Evolutionary conservation across 2,797 vertebrate genomes (phyloP), one percentile per base, ranked within the genome.

Genomic region (Typhlichthys subterraneus): DNA sequence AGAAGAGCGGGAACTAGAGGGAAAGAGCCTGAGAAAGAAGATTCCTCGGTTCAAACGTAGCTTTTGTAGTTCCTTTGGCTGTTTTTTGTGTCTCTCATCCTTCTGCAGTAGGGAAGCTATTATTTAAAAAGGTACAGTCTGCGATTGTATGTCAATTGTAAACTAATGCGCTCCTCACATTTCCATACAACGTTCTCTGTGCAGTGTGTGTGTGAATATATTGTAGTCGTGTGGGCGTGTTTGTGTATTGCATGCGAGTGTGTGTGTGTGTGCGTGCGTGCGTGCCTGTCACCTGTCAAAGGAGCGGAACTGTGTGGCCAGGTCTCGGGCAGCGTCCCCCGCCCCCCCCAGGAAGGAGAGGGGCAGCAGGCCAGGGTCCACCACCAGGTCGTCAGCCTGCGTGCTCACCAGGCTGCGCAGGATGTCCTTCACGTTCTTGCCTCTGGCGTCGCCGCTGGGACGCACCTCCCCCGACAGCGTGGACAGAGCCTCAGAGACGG

Each of bases 381-480:
- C 92, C 11, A 88, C 75, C 61, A 95, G 60, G 53, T 95, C 95
- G 45, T 96, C 96, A 42, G 91, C 82, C 2, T 94, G 94, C 1
- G 87, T 66, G 76, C 94, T 97, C 58, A 99, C 96, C 11, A 99
- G 88, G 87, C 97, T 99, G 69, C 97, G 93, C 67, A 99, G 91
- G 72, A 99, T 99, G 81, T 99, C 98, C 84, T 96, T 98, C 55
- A 99, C 96, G 0, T 95, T 98, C 89, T 97, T 97, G 70, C 94
- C 91, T 83, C 92, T 92, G 42, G 82, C 72, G 42, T 91, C 95
- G 71, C 83, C 86, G n/a, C 80, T 13, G 2, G 84, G 68, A 76
- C 85, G 94, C 77, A 98, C 96, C 91, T 99, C 97, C 56, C 94
- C 92, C 0, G 96, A 98, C 67, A 98, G 92, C 0, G 96, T 95